These are phyloP conservation scores for Takifugu bimaculatus DNA, from an alignment of 2,113 vertebrate genomes.

Conservation along the genomic window DNA sequence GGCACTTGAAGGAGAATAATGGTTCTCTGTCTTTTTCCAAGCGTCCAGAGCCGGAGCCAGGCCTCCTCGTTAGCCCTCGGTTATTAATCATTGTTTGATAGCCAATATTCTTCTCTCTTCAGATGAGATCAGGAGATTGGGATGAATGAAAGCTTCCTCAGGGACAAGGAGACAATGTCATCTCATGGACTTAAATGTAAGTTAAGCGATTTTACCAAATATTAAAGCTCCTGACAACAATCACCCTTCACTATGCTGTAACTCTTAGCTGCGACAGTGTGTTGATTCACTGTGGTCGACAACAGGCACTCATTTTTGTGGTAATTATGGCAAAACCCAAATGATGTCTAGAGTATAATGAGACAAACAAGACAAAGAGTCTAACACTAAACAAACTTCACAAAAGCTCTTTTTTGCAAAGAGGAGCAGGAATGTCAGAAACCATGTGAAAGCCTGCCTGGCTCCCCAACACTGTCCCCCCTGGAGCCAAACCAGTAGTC, in stretches of 20 bases:
- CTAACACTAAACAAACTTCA: not conserved
- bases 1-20: not conserved
- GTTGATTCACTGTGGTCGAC: no score
- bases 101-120: no score
- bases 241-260: no score
- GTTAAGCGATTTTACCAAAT: no score
- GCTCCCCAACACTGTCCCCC: not conserved
- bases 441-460: not conserved
- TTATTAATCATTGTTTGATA: conserved; percentile 3
- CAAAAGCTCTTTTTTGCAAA: not conserved
- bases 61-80: conserved; percentile 1
- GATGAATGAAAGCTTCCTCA: no score
- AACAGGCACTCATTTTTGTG: not conserved
- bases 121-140: no score
- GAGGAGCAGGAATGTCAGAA: not conserved
- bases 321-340: not conserved
- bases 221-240: no score
- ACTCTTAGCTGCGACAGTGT: no score
- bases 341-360: not conserved
- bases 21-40: conserved; percentile 4
- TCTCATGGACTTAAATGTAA: no score
- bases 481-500: not conserved
- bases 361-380: not conserved
- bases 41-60: not conserved
- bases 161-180: no score